Percentiles rank a stretch among this genome's conserved stretches.
Conservation (phyloP, 2,888 invertebrate species). For the Apodemia mormo region DNA sequence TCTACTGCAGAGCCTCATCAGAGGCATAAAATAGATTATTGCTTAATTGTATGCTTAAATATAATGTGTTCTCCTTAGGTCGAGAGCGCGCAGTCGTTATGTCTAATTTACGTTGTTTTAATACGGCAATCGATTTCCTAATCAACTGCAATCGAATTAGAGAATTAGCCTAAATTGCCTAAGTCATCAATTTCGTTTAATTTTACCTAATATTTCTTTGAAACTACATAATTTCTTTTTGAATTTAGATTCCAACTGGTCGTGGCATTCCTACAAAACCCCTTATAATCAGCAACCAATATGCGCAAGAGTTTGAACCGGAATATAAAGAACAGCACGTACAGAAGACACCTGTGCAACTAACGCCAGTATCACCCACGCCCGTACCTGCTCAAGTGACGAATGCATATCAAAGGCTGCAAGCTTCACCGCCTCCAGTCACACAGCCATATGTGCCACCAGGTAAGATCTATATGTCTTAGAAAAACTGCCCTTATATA, state of each 20-base stretch:
- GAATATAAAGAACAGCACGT: constrained; percentile 55
- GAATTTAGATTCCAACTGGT: constrained; percentile 61
- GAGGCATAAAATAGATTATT: too few relatives aligned
- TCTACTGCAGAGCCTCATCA: too few relatives aligned
- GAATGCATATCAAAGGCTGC: constrained; percentile 58
- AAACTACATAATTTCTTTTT: background rate
- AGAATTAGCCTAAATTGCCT: too few relatives aligned
- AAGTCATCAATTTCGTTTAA: too few relatives aligned
- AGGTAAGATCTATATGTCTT: constrained; percentile 45
- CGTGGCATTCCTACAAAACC: constrained; percentile 67
- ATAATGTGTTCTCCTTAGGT: too few relatives aligned
- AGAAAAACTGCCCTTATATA: background rate
- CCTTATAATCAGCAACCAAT: constrained; percentile 74
- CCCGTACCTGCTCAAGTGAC: constrained; percentile 43
- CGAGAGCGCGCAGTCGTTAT: too few relatives aligned
- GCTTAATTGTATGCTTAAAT: too few relatives aligned
- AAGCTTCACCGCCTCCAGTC: constrained; percentile 62
- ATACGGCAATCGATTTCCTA: too few relatives aligned
- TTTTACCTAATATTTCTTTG: too few relatives aligned
- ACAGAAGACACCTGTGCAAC: constrained; percentile 35
- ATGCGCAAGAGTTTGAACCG: constrained; percentile 74
- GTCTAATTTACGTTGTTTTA: too few relatives aligned
- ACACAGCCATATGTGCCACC: constrained; percentile 70
- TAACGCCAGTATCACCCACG: constrained; percentile 43
- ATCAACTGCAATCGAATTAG: too few relatives aligned